Evolutionary conservation across 2,888 invertebrate species (phyloP).

Genomic region (Rapana venosa): DNA sequence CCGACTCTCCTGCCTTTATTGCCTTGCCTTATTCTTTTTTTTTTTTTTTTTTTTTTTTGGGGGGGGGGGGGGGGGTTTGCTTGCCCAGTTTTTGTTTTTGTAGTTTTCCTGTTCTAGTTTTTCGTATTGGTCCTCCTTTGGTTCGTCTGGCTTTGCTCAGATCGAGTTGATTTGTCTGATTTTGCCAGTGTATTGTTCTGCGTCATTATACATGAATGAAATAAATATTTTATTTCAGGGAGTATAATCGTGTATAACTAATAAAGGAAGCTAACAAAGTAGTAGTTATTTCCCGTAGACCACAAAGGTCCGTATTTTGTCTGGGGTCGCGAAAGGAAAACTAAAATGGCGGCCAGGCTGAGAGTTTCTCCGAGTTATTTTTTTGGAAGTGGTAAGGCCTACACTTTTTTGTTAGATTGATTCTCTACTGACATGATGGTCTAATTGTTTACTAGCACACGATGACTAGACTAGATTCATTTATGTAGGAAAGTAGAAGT

Average conservation of each 20-base stretch:
- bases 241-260: not conserved
- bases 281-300: not conserved
- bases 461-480: not conserved
- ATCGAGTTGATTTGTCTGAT: too few species aligned
- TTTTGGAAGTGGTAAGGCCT: not conserved
- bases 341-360: slow-evolving; percentile 52
- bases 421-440: not conserved
- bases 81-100: too few species aligned
- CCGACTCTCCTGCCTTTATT: too few species aligned
- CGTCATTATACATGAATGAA: too few species aligned
- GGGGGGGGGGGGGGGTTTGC: too few species aligned
- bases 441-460: not conserved
- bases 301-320: too few species aligned
- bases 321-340: slow-evolving; percentile 54
- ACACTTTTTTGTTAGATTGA: not conserved
- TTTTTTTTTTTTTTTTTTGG: too few species aligned
- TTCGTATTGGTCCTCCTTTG: too few species aligned
- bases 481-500: not conserved
- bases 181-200: too few species aligned
- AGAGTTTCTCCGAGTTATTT: not conserved
- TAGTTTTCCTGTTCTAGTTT: too few species aligned
- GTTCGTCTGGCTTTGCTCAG: too few species aligned
- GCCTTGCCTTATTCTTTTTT: too few species aligned
- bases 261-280: not conserved
- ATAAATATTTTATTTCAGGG: not conserved